A percentile compares a stretch with the other conserved stretches of the same genome.
Evolutionary conservation across 1,140 invertebrate genomes (phyloP).

Genomic region (Myzus persicae): DNA sequence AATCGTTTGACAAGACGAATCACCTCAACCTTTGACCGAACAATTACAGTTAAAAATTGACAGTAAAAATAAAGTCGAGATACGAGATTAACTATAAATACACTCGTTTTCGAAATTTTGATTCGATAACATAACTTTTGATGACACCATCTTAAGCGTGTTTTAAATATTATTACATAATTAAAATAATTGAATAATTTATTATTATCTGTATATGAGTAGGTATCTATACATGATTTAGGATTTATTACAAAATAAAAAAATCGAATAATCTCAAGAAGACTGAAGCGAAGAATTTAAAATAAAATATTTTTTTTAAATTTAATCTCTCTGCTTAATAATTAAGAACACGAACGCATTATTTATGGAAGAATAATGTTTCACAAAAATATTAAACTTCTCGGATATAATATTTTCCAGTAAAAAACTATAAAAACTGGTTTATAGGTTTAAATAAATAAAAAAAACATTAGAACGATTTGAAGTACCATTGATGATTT

Average conservation of each 20-base stretch:
- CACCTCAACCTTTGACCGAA: slow-evolving; percentile 36
- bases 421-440: slow-evolving; percentile 28
- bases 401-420: not conserved
- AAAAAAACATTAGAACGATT: slow-evolving; percentile 5
- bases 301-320: not conserved
- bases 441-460: not conserved
- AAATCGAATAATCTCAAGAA: not conserved
- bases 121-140: not conserved
- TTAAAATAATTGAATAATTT: not conserved
- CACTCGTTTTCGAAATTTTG: not conserved
- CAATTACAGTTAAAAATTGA: slow-evolving; percentile 30
- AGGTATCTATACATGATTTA: not conserved
- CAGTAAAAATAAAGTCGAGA: slow-evolving; percentile 29
- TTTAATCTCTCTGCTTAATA: not conserved
- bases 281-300: not conserved
- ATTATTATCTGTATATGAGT: not conserved
- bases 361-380: slow-evolving; percentile 6
- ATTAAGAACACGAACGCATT: not conserved
- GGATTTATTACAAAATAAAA: not conserved
- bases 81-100: not conserved
- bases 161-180: not conserved
- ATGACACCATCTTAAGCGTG: not conserved
- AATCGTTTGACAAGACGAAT: not conserved
- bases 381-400: not conserved
- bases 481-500: not conserved